Evolutionary conservation across 2,797 vertebrate genomes (phyloP), one percentile per base, ranked within the genome.

Genomic region (Manis javanica): DNA sequence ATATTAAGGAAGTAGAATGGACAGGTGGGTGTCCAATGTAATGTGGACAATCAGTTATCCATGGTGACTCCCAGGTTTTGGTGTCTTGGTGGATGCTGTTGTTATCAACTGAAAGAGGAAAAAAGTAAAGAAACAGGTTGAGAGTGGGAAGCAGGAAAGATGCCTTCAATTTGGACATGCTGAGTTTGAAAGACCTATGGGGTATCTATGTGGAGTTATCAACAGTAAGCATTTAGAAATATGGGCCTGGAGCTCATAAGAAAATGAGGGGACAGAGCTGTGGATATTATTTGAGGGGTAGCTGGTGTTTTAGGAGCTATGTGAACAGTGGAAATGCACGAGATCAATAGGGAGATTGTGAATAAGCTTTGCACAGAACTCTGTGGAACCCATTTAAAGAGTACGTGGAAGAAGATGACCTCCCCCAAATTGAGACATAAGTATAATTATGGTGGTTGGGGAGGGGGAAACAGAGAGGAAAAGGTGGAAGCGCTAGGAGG

Each of bases 41-140:
- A 94, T 55, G 34, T 79, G 21, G 42, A 85, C 86, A 91, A 66
- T 46, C 55, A 77, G 29, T 14, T 82, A 88, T 93, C 57, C 64
- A 29, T 92, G 55, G 39, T 39, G 57, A 72, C 29, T n/a, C 29
- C 75, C 37, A 91, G 51, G 42, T 75, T 88, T 91, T 78, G 42
- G 34, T 84, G 64, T 69, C 57, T 84, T 39, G 14, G 78, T 91
- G 14, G 51, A 85, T 81, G 61, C 24, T 87, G 16, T n/a, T 51
- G 16, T 77, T 46, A 79, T 37, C 55, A 68, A 21, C 1, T 55
- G 31, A 77, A 26, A 71, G 31, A 51, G 12, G 68, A 31, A 68
- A 82, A 61, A 39, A 42, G 34, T 19, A 83, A 95, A 92, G 19
- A 64, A 79, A 66, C 21, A 37, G 55, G 19, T n/a, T 83, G 63